phyloP scores from a whole-genome alignment of 2,113 vertebrate genomes.

The Gorsachius goisagi region DNA sequence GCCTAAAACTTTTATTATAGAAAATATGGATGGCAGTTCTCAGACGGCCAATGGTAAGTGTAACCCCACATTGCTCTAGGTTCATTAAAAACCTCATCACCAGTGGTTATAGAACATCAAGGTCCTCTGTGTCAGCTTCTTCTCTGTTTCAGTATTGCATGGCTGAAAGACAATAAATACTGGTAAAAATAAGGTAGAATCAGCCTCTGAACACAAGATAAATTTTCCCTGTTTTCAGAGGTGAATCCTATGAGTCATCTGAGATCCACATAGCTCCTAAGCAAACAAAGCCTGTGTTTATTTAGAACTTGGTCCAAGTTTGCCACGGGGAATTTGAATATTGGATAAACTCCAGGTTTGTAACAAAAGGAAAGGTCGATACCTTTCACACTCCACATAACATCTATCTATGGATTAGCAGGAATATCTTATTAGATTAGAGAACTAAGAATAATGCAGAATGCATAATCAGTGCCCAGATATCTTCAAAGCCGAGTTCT shows the following conservation, averaged over 20 bases:
- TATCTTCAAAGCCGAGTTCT: background rate
- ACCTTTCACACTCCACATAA: background rate
- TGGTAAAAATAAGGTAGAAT: background rate
- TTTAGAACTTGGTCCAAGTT: background rate
- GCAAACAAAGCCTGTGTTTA: background rate
- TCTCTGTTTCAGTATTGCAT: background rate
- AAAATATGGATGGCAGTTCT: background rate
- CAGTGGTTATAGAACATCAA: background rate
- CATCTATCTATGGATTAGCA: background rate
- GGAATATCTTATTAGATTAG: background rate
- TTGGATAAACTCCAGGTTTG: background rate
- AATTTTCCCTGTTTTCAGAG: background rate
- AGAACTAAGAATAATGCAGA: background rate
- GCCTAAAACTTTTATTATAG: background rate
- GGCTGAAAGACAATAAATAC: background rate
- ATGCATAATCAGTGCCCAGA: background rate
- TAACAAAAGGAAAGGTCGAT: background rate
- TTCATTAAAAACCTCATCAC: background rate
- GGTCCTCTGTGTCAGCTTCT: background rate
- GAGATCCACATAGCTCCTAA: background rate
- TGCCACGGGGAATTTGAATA: background rate
- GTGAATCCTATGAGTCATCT: background rate
- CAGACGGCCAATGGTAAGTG: accelerated
- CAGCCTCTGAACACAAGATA: background rate
- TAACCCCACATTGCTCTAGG: background rate